Evolutionary conservation across 2,888 invertebrate genomes (phyloP).

Genomic region (Dryomyza anilis): DNA sequence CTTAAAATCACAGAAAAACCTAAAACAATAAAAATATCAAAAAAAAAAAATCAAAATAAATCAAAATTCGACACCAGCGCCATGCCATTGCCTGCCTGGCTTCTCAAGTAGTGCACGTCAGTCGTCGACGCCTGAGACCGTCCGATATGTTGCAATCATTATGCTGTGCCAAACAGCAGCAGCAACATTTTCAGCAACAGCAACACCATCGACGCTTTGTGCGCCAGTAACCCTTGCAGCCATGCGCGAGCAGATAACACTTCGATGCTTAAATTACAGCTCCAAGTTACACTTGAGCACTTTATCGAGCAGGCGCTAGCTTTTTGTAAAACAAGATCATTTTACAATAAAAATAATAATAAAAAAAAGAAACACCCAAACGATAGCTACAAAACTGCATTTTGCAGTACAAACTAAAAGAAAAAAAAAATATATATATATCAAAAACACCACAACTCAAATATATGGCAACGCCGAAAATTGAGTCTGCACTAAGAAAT

Average conservation of each 20-base stretch:
- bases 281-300: slow-evolving; percentile 19
- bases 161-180: neutral
- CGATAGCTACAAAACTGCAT: neutral
- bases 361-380: no score
- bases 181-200: neutral
- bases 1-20: no score
- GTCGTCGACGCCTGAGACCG: neutral
- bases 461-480: neutral
- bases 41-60: no score
- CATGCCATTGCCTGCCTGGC: neutral
- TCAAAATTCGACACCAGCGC: slow-evolving; percentile 13
- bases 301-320: neutral
- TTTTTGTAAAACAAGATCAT: slow-evolving; percentile 17
- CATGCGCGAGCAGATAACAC: slow-evolving; percentile 1
- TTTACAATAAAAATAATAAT: slow-evolving; percentile 13
- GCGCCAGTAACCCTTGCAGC: neutral
- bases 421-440: neutral
- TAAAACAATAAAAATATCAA: no score
- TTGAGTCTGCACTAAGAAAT: no score
- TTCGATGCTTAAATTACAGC: slow-evolving; percentile 8
- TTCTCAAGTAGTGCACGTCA: slow-evolving; percentile 11
- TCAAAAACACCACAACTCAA: neutral
- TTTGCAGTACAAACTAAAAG: neutral
- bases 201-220: neutral
- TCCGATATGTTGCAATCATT: slow-evolving; percentile 3